Evolutionary conservation across 2,113 vertebrate genomes (phyloP), one percentile per base, ranked within the genome.

Genomic region (Nothocercus nigrocapillus): DNA sequence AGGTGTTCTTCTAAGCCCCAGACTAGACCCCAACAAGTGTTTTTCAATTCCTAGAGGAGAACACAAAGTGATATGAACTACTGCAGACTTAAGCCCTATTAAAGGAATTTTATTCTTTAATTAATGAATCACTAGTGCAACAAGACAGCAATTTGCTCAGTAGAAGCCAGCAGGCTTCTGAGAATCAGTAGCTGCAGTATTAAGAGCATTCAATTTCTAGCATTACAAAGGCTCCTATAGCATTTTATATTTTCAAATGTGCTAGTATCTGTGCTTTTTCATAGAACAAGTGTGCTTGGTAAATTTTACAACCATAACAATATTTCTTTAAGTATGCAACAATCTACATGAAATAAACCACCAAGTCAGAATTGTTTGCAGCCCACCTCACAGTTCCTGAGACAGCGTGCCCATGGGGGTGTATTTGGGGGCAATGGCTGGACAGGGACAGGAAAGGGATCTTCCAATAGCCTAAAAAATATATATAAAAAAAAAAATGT

Each of bases 311-410:
- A 25, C 25, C 56, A 42, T 5, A 27, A 81, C 38, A 27, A 9
- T 32, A 54, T 7, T 74, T 8, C 42, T 85, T 56, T 77, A 34
- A 19, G 49, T 38, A 0, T 42, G 51, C 59, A 9, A 80, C 82
- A 81, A 75, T 75, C 32, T 13, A 28, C 56, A 54, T 38, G 32
- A 89, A 58, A 47, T 82, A 14, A 92, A 80, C 66, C 22, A 74
- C 9, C 2, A 77, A 9, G 22, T 86, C 53, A 94, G 44, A 88
- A 84, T 76, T 94, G 42, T 83, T 53, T 78, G 80, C 45, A 94
- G 89, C 97, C 90, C 42, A 98, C 98, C 98, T 98, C 98, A 97
- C 98, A 98, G 93, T 69, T 98, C 93, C 98, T 97, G 70, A 99
- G 98, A 88, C 97, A 94, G 44, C 86, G 86, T 0, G 98, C 98